phyloP scores from a whole-genome alignment of 35 echinoderm and acorn worm genomes.

The Diadema setosum region DNA sequence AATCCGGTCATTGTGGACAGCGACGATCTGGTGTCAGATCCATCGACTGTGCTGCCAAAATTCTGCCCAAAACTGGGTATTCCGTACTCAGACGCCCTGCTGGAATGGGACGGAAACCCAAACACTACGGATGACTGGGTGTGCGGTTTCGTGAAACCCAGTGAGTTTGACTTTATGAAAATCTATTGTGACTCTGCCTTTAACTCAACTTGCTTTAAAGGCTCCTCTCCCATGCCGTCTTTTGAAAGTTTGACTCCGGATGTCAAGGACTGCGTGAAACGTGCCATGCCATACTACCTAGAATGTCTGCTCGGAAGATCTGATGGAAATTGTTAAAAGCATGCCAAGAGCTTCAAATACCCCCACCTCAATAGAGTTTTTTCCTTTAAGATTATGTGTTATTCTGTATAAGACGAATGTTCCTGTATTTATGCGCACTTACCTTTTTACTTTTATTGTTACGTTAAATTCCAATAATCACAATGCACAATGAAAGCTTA shows the following conservation, averaged over 20 bases:
- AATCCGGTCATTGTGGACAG: constrained; percentile 52
- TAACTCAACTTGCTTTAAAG: neutral
- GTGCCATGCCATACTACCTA: constrained; percentile 37
- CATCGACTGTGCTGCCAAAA: neutral
- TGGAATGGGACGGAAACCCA: constrained; percentile 9
- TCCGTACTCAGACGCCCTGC: constrained; percentile 5
- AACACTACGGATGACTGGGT: neutral
- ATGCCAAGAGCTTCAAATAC: no score
- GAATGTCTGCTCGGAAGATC: no score
- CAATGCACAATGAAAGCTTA: no score
- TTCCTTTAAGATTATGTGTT: no score
- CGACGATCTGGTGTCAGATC: constrained; percentile 44
- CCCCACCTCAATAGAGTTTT: no score
- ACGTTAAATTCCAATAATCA: no score
- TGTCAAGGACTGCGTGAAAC: constrained; percentile 14
- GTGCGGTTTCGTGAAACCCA: neutral
- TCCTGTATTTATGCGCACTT: no score
- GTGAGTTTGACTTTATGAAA: neutral
- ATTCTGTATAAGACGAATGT: no score
- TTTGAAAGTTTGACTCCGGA: neutral
- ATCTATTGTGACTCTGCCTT: constrained; percentile 11
- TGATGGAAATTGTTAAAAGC: no score
- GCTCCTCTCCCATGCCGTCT: neutral
- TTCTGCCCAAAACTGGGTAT: constrained; percentile 21
- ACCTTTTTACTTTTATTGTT: no score